Evolutionary conservation across 2,888 invertebrate species (phyloP).

Genomic region (Margaritifera margaritifera): DNA sequence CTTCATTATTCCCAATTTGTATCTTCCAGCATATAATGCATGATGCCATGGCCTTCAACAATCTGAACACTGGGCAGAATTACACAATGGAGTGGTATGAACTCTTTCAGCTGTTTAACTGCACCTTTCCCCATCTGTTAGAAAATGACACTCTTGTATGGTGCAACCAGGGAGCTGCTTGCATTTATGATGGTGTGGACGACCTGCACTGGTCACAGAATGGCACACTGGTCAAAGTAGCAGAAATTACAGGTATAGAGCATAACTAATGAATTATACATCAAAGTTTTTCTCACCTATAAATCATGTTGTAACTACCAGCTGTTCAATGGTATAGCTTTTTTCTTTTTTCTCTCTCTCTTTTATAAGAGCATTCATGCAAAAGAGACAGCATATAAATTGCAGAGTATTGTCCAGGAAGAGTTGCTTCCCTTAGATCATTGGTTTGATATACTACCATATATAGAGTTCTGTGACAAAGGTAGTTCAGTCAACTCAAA

Average conservation of each 20-base stretch:
- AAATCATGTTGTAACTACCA: too few relatives aligned
- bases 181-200: slow-evolving; percentile 64
- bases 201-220: slow-evolving; percentile 62
- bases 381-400: too few relatives aligned
- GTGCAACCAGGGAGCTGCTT: slow-evolving; percentile 68
- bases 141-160: slow-evolving; percentile 54
- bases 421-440: too few relatives aligned
- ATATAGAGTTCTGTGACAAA: too few relatives aligned
- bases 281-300: too few relatives aligned
- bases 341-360: too few relatives aligned
- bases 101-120: slow-evolving; percentile 66
- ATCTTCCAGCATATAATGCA: slow-evolving; percentile 64
- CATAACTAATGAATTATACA: neutral
- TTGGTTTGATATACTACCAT: too few relatives aligned
- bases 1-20: neutral
- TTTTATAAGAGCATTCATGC: too few relatives aligned
- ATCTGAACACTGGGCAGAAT: slow-evolving; percentile 57
- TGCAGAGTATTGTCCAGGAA: too few relatives aligned
- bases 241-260: slow-evolving; percentile 53
- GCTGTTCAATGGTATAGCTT: too few relatives aligned
- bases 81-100: slow-evolving; percentile 70
- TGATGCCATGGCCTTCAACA: slow-evolving; percentile 65
- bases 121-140: slow-evolving; percentile 65
- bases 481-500: too few relatives aligned
- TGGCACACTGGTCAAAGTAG: slow-evolving; percentile 61